Base-by-base conservation (phyloP, 2,888 invertebrate species). In the Hirtodrosophila duncani region DNA sequence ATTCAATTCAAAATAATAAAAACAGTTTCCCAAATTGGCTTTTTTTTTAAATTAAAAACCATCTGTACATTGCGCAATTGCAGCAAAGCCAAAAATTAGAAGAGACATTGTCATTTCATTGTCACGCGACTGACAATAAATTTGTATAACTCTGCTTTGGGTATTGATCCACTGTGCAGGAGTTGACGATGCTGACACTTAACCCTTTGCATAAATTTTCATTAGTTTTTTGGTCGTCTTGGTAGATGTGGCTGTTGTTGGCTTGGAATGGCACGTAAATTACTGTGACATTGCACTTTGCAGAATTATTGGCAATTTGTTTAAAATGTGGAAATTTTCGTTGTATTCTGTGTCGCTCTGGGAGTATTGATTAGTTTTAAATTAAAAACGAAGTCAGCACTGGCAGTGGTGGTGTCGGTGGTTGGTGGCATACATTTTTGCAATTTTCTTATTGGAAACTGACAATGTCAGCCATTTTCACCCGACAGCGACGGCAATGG, bases 271-370 rank as follows among this genome's bases (percentile, higher is more conserved):
- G 51, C 64, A 65, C 58, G 74, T 70, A 81, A 77, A 70, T 81
- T 81, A 77, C 70, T 78, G 79, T 79, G 77, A 79, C 77, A 81
- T 81, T 81, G 79, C 78, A 81, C 75, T 71, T 78, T 69, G 69
- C 55, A 50, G 37, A 74, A 67, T 70, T 71, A 64, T 69, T 77
- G 61, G 74, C 78, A 62, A 77, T 77, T 80, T 70, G 74, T 77
- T 77, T n/a, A n/a, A n/a, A n/a, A n/a, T n/a, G 53, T 23, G 52
- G 34, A 60, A 46, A 49, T 46, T 58, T 60, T 49, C 42, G 53
- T 51, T 30, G 59, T 46, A 51, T 57, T 51, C 38, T 56, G 34
- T 31, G 11, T 10, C n/a, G 14, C 30, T 5, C 21, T 20, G 29
- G 8, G 17, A 6, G 63, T 77, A 80, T 80, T 78, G 75, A 80